Evolutionary conservation across 2,113 vertebrate genomes (phyloP), one percentile per base, ranked within the genome.

Genomic region (Trinectes maculatus): DNA sequence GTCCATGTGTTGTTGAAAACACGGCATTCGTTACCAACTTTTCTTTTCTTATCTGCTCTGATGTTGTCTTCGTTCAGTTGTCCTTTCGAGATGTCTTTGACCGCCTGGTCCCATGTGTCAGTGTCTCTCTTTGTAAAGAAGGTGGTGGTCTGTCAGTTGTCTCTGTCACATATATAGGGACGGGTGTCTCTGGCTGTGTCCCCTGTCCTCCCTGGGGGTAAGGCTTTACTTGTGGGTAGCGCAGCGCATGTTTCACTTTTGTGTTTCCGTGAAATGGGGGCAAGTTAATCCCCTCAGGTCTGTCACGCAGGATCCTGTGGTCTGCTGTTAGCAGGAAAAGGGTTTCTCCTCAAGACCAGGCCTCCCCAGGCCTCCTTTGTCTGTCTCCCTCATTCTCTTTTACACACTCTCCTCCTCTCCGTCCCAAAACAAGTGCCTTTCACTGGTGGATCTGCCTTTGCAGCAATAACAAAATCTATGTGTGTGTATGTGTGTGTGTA

Each of bases 281-380:
- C 84, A 89, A 89, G 85, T 86, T 89, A 85, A 90, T 91, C 87
- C 89, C 88, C 77, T 86, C 70, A 74, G 67, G 82, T 89, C 77
- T 89, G 88, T 90, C 87, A 91, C 68, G 59, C 82, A 71, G 89
- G 83, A 90, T 87, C 78, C 75, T 67, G 53, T 53, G 63, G 63
- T 67, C 63, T 39, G 21, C 39, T 65, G 33, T 60, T 71, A 51
- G 69, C 87, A 33, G 71, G 71, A 72, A 61, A n/a, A 82, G 68
- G 79, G 80, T 65, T 55, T 66, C 49, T 79, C 67, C 39, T 7
- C 42, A 58, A 83, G 86, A 56, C 57, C 16, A 10, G 52, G 66
- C 72, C 77, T 80, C 74, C 21, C 28, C 66, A 40, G 57, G 42
- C 59, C 63, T 37, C 69, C 74, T 89, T 82, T 83, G 79, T 90